Conservation (phyloP, 2,113 vertebrate species). For the Callaeas wilsoni region DNA sequence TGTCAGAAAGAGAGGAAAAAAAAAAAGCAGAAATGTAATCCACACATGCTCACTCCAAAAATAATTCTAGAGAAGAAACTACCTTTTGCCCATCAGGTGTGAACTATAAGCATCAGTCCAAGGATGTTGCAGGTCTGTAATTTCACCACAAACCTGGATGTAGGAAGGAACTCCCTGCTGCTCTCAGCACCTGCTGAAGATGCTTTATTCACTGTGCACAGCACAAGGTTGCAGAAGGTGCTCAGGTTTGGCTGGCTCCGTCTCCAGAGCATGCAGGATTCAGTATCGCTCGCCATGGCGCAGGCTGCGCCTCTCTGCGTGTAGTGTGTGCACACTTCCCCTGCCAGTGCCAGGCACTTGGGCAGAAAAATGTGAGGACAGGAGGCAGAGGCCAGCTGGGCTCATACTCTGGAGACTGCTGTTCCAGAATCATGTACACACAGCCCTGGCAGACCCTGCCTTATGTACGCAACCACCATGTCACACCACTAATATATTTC, state of each 20-base stretch:
- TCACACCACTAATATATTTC: neutral
- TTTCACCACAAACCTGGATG: neutral
- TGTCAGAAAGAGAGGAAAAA: neutral
- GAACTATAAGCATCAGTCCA: neutral
- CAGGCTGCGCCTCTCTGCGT: neutral
- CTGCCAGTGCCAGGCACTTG: rapidly evolving
- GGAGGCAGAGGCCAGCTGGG: neutral
- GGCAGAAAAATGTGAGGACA: neutral
- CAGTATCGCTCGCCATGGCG: rapidly evolving
- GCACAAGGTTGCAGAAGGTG: neutral
- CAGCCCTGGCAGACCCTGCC: neutral
- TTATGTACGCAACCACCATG: neutral
- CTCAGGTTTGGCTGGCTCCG: neutral
- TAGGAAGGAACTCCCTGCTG: neutral
- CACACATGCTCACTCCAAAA: rapidly evolving
- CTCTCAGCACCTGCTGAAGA: neutral
- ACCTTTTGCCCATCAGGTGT: neutral
- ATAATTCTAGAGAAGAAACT: neutral
- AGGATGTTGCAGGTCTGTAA: neutral
- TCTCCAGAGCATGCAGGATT: neutral
- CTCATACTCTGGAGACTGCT: neutral
- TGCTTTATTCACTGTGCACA: neutral
- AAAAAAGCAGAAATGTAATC: neutral
- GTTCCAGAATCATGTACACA: neutral
- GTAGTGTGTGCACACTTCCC: too few relatives aligned